Base-by-base conservation (phyloP, 2,797 vertebrate species). In the Tympanoctomys barrerae region DNA sequence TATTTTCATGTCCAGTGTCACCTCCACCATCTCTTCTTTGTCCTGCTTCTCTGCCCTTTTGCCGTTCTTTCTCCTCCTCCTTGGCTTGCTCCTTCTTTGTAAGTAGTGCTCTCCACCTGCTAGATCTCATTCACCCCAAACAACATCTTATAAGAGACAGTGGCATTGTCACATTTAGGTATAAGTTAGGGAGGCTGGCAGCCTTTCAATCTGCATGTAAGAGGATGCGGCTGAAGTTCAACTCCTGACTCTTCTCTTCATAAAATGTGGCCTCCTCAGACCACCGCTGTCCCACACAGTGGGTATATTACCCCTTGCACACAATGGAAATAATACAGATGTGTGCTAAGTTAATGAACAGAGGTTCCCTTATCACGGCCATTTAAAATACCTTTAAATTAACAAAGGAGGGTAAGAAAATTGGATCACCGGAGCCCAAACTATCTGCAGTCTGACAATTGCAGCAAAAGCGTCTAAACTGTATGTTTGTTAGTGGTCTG, bases 381-480 rank as follows among this genome's bases (percentile, higher is more conserved):
- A 70, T n/a, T 93, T 78, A 81, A 90, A 97, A 93, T 88, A 94
- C 42, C 90, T 94, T 96, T 49, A 90, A 96, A 94, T 91, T 86
- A 95, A 82, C 81, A 46, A 90, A 79, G 85, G 89, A 84, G 62
- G 64, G 79, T 70, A 73, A 75, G 78, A 42, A 88, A 68, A 83
- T 73, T 52, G 31, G 84, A 64, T 83, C 2, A 0, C 62, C 66
- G 46, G 94, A 62, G 62, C 75, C 66, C 39, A 42, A 66, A 95
- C 89, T 87, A 39, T 94, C 79, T 14, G 83, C 0, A 2, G 31
- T 68, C 54, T 70, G 82, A 94, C 52, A 39, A 33, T 28, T 31
- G 33, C 78, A 39, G 85, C 73, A 12, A 24, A 73, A 64, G 64
- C 96, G 36, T 88, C 89, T 94, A 85, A 90, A 42, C 62, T 42